Percentiles rank a stretch among this genome's conserved stretches.
phyloP scores from a whole-genome alignment of 2,888 invertebrate genomes.

The Invenusta paracnida region DNA sequence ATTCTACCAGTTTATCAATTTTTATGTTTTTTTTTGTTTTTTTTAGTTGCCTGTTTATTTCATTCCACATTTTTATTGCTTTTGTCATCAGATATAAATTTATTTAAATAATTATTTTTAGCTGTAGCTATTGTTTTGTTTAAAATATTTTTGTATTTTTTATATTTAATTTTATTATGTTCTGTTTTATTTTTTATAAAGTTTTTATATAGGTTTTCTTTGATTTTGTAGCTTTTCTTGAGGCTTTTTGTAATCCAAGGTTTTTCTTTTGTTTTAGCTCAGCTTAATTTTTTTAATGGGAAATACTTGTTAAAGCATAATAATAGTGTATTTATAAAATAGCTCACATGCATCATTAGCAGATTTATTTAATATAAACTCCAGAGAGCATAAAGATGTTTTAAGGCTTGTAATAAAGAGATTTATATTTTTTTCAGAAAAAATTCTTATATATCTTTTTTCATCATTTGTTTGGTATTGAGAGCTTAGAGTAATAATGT shows the following conservation, averaged over 20 bases:
- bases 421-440: too few species aligned
- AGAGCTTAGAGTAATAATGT: too few species aligned
- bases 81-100: neutral
- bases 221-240: neutral
- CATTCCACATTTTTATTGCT: neutral
- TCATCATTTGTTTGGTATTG: too few species aligned
- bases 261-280: too few species aligned
- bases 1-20: neutral
- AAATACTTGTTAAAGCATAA: too few species aligned
- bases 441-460: too few species aligned
- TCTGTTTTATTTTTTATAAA: neutral
- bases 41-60: neutral
- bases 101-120: neutral
- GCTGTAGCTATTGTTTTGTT: neutral
- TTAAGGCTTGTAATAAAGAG: too few species aligned
- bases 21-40: neutral
- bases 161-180: neutral
- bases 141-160: neutral
- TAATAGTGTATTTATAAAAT: neutral
- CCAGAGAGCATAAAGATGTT: too few species aligned
- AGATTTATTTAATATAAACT: too few species aligned
- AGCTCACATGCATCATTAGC: neutral
- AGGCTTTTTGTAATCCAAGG: too few species aligned
- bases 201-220: neutral
- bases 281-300: too few species aligned